phyloP scores from a whole-genome alignment of 2,888 invertebrate species.

The Ariolimax columbianus region DNA sequence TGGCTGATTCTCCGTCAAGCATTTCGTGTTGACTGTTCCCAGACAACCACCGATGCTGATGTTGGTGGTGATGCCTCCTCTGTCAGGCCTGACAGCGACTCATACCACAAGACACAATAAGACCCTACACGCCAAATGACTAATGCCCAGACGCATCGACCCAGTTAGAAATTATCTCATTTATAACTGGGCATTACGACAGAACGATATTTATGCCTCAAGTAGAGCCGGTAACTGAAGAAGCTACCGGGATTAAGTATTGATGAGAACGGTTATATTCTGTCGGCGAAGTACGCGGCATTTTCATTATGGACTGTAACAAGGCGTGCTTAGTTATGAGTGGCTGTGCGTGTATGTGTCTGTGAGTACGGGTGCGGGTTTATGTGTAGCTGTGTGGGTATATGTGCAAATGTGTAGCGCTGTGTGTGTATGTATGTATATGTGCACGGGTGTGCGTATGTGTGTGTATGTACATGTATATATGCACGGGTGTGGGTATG shows the following conservation, averaged over 20 bases:
- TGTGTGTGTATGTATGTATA: neutral
- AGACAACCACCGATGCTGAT: too few species aligned
- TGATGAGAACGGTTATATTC: neutral
- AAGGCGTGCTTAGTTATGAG: too few species aligned
- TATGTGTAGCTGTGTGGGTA: too few species aligned
- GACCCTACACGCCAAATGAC: neutral
- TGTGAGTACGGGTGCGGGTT: too few species aligned
- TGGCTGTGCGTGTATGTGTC: too few species aligned
- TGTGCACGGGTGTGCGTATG: too few species aligned
- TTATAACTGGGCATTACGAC: neutral
- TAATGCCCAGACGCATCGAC: slow-evolving; percentile 8
- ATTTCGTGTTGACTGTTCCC: too few species aligned
- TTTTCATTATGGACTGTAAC: neutral
- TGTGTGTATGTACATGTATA: too few species aligned
- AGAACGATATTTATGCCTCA: neutral
- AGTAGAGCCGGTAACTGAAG: neutral
- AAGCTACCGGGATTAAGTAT: slow-evolving; percentile 6
- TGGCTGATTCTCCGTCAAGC: too few species aligned
- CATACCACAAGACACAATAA: neutral
- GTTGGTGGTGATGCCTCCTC: neutral
- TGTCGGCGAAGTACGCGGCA: neutral
- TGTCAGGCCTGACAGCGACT: neutral
- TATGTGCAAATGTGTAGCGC: neutral
- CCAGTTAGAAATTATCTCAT: slow-evolving; percentile 18
- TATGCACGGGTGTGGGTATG: too few species aligned